Percentiles rank a stretch among this genome's conserved stretches.
Evolutionary conservation across 2,888 invertebrate species (phyloP).

Genomic region (Phengaris alcon): DNA sequence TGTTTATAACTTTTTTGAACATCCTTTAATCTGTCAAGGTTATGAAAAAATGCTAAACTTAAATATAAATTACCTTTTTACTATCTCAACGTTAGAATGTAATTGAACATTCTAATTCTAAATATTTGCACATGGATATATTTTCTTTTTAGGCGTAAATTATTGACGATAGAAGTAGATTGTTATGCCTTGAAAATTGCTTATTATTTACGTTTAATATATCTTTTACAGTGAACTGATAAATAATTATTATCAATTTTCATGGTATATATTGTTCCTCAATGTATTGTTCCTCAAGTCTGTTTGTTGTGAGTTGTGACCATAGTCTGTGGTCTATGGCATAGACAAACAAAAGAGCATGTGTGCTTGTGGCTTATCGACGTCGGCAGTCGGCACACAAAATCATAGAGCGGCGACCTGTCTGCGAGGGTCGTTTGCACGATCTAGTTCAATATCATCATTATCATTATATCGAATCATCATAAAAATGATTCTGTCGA

Average conservation of each 20-base stretch:
- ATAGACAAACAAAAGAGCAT: conserved; percentile 2
- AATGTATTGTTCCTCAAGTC: background rate
- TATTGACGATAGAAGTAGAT: background rate
- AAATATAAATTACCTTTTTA: background rate
- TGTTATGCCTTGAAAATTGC: background rate
- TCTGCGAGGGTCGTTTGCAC: conserved; percentile 9
- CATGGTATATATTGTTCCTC: background rate
- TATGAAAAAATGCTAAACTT: background rate
- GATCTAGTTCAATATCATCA: conserved; percentile 3
- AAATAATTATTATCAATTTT: background rate
- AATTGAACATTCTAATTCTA: background rate
- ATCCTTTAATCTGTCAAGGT: background rate
- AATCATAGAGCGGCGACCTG: conserved; percentile 23
- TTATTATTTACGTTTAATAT: background rate
- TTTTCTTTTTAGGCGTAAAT: background rate
- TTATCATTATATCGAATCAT: background rate
- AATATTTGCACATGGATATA: background rate
- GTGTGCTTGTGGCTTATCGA: background rate
- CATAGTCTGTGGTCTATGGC: background rate
- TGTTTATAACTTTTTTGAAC: background rate
- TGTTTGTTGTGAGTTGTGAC: conserved; percentile 16
- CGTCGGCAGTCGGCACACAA: background rate
- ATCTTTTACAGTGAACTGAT: background rate
- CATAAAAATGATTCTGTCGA: no score
- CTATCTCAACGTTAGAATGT: background rate